Evolutionary conservation across 2,113 vertebrate species (phyloP).

Genomic region (Tragelaphus strepsiceros): DNA sequence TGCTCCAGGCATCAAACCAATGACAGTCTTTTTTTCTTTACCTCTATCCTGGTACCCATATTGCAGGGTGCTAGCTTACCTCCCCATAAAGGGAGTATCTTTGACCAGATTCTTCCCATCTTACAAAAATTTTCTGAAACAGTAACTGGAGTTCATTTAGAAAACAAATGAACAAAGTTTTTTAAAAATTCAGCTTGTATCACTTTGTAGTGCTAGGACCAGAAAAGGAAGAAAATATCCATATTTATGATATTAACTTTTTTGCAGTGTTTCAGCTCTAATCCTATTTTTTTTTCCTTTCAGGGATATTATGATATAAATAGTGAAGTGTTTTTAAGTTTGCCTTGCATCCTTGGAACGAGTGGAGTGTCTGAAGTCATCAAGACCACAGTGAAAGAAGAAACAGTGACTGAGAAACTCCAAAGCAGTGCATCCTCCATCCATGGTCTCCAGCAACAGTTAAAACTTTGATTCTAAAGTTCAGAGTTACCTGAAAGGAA

Average conservation of each 20-base stretch:
- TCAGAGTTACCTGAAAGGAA: neutral
- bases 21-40: neutral
- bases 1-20: neutral
- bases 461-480: conserved; percentile 81
- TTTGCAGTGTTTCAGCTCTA: neutral
- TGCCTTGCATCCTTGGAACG: conserved; percentile 89
- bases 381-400: conserved; percentile 78
- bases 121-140: conserved; percentile 9
- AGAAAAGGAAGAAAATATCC: conserved; percentile 4
- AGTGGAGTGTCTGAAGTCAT: conserved; percentile 85
- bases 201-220: conserved; percentile 10
- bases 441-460: conserved; percentile 85
- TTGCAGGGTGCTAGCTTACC: neutral
- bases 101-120: neutral
- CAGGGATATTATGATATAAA: conserved; percentile 89
- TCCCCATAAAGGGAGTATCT: neutral
- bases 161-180: neutral
- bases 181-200: neutral
- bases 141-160: neutral
- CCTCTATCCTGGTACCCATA: neutral
- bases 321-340: conserved; percentile 92
- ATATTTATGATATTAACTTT: neutral
- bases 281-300: conserved; percentile 53
- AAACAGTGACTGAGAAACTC: conserved; percentile 82
- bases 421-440: conserved; percentile 84